Evolutionary conservation across 2,113 vertebrate species (phyloP).

Genomic region (Poeciliopsis turrubarensis): DNA sequence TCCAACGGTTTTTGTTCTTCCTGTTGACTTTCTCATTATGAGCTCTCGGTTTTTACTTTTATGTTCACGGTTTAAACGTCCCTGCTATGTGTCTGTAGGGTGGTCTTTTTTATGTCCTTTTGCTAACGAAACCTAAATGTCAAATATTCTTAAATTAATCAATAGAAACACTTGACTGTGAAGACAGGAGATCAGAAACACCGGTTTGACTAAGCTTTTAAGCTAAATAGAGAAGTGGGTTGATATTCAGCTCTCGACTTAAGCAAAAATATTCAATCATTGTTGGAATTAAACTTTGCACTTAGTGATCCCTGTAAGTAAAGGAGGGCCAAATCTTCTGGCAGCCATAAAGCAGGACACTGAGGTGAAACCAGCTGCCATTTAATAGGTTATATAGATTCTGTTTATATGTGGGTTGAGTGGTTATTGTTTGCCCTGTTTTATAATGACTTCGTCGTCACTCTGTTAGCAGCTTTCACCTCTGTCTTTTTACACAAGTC

Average conservation of each 20-base stretch:
- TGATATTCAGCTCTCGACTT: not conserved
- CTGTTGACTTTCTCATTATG: conserved; percentile 11
- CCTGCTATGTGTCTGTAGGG: not conserved
- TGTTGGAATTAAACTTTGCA: not conserved
- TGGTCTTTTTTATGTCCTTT: not conserved
- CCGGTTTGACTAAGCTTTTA: conserved; percentile 23
- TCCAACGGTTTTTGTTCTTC: not conserved
- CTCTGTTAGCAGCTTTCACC: not conserved
- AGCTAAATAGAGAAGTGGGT: not conserved
- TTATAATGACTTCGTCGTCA: not conserved
- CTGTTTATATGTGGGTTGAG: conserved; percentile 22
- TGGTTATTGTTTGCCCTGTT: not conserved
- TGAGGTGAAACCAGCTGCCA: not conserved
- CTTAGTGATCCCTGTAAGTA: not conserved
- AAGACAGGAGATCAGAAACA: not conserved
- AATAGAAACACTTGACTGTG: not conserved
- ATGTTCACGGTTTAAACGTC: not conserved
- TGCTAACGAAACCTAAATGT: conserved; percentile 9
- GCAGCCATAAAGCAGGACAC: conserved; percentile 15
- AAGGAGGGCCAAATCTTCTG: not conserved
- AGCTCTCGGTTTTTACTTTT: conserved; percentile 16
- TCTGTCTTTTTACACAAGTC: not conserved
- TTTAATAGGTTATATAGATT: not conserved
- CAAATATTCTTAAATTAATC: conserved; percentile 6
- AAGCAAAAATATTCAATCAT: not conserved